Percentiles rank a stretch among this genome's conserved stretches.
These are phyloP conservation scores for Australoheros facetus DNA, from an alignment of 2,797 vertebrate species.

Conservation along the genomic window DNA sequence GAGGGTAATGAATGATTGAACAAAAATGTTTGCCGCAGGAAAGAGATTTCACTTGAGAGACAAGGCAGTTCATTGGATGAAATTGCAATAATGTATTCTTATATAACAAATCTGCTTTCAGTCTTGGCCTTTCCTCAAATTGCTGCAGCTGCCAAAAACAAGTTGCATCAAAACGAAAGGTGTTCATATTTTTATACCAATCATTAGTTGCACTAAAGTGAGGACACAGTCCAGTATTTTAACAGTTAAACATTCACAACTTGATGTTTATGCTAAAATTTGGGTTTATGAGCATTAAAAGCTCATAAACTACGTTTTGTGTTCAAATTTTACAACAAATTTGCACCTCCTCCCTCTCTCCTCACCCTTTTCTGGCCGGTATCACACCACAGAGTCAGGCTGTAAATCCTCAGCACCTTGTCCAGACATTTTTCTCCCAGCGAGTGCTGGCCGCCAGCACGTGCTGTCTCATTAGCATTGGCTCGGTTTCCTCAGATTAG, in stretches of 20 bases:
- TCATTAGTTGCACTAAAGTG: not conserved
- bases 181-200: not conserved
- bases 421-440: conserved; percentile 35
- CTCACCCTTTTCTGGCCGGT: not conserved
- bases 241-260: not conserved
- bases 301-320: not conserved
- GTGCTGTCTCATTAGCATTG: conserved; percentile 86
- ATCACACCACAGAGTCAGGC: conserved; percentile 10
- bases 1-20: conserved; percentile 9
- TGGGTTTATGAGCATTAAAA: not conserved
- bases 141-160: conserved; percentile 2
- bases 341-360: not conserved
- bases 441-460: conserved; percentile 34
- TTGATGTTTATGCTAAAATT: not conserved
- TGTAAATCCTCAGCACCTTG: conserved; percentile 60
- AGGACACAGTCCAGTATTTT: not conserved
- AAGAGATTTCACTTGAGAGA: not conserved
- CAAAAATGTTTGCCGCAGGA: not conserved
- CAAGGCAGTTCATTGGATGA: not conserved
- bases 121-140: not conserved
- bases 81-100: conserved; percentile 19
- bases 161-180: not conserved
- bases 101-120: conserved; percentile 10
- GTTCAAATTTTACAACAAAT: not conserved
- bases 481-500: conserved; percentile 88